phyloP scores from a whole-genome alignment of 2,113 vertebrate genomes.

The Stictonetta naevosa region DNA sequence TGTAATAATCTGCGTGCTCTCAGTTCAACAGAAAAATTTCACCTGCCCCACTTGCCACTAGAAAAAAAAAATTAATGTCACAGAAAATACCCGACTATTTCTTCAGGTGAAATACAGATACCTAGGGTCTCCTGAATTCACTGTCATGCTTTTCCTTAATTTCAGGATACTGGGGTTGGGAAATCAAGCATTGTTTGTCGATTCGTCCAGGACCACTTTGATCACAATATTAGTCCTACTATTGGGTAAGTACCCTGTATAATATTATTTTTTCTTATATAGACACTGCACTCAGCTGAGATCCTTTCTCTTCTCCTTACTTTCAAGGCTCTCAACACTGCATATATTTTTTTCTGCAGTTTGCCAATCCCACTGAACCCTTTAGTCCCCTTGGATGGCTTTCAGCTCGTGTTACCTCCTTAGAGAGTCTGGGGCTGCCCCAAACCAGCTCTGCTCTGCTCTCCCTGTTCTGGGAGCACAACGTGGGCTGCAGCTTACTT shows the following conservation, averaged over 20 bases:
- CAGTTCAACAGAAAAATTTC: not conserved
- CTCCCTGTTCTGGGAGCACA: not conserved
- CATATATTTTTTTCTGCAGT: not conserved
- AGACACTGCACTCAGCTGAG: not conserved
- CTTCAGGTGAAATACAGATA: not conserved
- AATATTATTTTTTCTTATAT: not conserved
- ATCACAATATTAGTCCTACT: conserved; percentile 96
- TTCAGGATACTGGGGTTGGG: conserved; percentile 96
- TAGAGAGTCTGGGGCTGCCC: not conserved
- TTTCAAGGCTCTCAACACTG: not conserved
- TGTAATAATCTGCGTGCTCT: not conserved
- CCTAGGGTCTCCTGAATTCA: not conserved
- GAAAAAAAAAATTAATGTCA: not conserved
- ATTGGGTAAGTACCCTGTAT: conserved; percentile 86
- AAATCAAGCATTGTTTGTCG: conserved; percentile 98
- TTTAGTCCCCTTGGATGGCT: not conserved
- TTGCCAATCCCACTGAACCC: not conserved
- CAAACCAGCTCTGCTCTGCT: not conserved
- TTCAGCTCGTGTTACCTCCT: not conserved
- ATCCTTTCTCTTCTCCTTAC: not conserved
- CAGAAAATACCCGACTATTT: not conserved
- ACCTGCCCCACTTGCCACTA: not conserved
- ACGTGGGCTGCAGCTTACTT: not conserved
- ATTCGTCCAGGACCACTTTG: conserved; percentile 97
- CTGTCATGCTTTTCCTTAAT: conserved; percentile 28